A percentile compares a stretch with the other conserved stretches of the same genome.
These are phyloP conservation scores for Amphimedon queenslandica DNA, from an alignment of 37 sponge, comb jelly and placozoan genomes.

Conservation along the genomic window DNA sequence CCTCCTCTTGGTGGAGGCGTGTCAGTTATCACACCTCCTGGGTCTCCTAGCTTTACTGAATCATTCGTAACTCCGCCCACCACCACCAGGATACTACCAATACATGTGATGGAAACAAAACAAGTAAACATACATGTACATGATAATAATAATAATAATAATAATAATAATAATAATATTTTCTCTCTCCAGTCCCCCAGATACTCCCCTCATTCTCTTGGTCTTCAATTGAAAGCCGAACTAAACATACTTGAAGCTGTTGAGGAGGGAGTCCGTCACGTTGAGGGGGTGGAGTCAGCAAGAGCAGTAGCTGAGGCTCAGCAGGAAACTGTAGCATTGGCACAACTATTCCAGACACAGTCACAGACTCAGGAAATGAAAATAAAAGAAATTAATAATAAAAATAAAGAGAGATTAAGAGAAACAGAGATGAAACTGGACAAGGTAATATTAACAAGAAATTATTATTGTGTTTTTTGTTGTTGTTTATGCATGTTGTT, in stretches of 20 bases:
- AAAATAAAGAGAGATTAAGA: constrained; percentile 12
- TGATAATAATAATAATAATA: background rate
- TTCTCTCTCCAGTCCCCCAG: background rate
- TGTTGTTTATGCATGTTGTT: background rate
- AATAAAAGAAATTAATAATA: background rate
- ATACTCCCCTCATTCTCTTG: constrained; percentile 67
- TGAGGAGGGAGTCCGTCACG: constrained; percentile 53
- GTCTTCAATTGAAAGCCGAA: constrained; percentile 51
- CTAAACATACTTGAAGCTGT: constrained; percentile 55
- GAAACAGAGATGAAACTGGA: constrained; percentile 11
- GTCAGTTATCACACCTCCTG: constrained; percentile 37
- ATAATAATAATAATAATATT: background rate
- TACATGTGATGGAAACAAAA: too few relatives aligned
- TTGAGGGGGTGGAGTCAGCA: constrained; percentile 39
- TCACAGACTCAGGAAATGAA: constrained; percentile 27
- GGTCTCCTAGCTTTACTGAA: constrained; percentile 32
- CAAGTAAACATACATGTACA: background rate
- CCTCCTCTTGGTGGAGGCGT: background rate
- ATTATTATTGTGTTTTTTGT: background rate
- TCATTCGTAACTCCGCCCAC: background rate
- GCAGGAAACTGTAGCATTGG: constrained; percentile 55
- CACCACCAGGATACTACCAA: too few relatives aligned
- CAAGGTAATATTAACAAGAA: background rate
- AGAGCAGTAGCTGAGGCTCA: constrained; percentile 48
- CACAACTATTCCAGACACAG: constrained; percentile 50